phyloP scores from a whole-genome alignment of 1,140 invertebrate genomes.

The Megathymus violae region DNA sequence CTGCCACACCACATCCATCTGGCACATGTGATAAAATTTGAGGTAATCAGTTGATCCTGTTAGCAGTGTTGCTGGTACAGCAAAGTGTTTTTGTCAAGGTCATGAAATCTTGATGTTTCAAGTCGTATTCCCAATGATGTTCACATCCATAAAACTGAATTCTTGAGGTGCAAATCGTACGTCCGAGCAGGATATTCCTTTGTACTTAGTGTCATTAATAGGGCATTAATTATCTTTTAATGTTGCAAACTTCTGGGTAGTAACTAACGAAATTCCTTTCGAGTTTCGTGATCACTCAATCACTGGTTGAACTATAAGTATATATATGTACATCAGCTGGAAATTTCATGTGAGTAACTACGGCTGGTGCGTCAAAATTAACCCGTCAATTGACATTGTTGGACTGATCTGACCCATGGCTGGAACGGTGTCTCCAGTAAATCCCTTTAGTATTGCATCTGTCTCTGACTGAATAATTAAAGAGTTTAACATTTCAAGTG shows the following conservation, averaged over 20 bases:
- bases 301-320: slow-evolving; percentile 27
- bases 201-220: too few relatives aligned
- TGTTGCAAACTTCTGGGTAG: not conserved
- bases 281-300: too few relatives aligned
- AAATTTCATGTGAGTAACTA: too few relatives aligned
- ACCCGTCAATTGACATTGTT: slow-evolving; percentile 2
- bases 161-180: too few relatives aligned
- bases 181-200: too few relatives aligned
- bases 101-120: not conserved
- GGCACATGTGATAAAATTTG: not conserved
- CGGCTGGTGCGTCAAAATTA: not conserved
- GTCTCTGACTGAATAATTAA: slow-evolving; percentile 11
- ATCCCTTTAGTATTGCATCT: slow-evolving; percentile 14
- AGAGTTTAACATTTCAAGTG: not conserved
- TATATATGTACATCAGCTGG: slow-evolving; percentile 7
- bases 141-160: too few relatives aligned
- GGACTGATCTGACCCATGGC: not conserved
- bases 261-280: not conserved
- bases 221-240: not conserved
- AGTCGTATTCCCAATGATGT: too few relatives aligned
- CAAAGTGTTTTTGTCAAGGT: not conserved
- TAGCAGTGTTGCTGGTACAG: not conserved
- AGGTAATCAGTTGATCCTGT: not conserved
- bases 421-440: not conserved
- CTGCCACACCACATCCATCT: not conserved